phyloP scores from a whole-genome alignment of 1,140 invertebrate species.

The Ladona fulva region DNA sequence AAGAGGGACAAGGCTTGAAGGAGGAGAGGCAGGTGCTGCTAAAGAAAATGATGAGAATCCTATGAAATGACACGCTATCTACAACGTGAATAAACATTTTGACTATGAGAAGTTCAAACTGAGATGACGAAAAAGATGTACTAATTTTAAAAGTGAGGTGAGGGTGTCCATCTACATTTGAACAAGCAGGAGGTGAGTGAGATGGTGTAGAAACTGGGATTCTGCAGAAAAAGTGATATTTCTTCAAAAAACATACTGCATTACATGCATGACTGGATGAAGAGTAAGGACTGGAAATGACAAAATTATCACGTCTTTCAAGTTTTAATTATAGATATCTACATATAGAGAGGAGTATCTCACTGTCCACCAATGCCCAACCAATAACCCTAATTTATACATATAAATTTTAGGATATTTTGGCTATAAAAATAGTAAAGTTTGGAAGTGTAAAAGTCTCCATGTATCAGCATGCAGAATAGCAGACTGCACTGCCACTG shows the following conservation, averaged over 20 bases:
- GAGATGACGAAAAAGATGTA: neutral
- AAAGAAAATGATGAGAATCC: neutral
- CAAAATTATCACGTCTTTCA: too few relatives aligned
- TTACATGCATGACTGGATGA: too few relatives aligned
- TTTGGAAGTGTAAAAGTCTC: too few relatives aligned
- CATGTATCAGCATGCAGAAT: neutral
- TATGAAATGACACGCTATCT: neutral
- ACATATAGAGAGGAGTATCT: neutral
- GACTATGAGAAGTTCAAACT: neutral
- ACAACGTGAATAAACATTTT: neutral
- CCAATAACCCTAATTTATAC: too few relatives aligned
- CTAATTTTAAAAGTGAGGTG: neutral
- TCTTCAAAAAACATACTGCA: too few relatives aligned
- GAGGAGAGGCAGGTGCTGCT: neutral
- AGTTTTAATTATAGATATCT: neutral
- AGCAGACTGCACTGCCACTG: neutral
- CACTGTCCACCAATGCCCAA: neutral
- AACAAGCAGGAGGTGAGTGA: constrained; percentile 3
- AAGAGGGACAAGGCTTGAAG: neutral
- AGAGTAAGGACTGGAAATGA: too few relatives aligned
- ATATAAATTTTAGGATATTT: too few relatives aligned
- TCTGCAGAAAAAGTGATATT: neutral
- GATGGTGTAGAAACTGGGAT: neutral
- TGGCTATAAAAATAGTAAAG: too few relatives aligned
- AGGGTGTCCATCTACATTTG: neutral